Conservation (phyloP, 2,888 invertebrate genomes). For the Orchestes rusci region DNA sequence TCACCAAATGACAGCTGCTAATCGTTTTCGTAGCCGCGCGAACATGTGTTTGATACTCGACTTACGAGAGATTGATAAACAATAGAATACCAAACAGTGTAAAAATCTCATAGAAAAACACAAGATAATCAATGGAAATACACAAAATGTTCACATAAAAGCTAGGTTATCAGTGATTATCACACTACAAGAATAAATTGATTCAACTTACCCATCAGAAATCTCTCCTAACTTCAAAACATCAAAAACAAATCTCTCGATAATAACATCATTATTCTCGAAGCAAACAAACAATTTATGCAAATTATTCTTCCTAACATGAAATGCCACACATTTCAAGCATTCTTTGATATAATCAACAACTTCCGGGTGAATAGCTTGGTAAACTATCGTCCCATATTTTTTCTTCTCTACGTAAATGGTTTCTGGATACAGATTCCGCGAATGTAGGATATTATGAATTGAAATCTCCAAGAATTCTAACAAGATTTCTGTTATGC, state of each 20-base stretch:
- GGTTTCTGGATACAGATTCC: conserved; percentile 56
- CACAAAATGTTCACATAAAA: too few relatives aligned
- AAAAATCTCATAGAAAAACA: too few relatives aligned
- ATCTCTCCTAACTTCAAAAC: conserved; percentile 31
- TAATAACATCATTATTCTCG: conserved; percentile 40
- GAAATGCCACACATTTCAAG: conserved; percentile 47
- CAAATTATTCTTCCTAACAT: conserved; percentile 47
- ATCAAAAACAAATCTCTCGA: conserved; percentile 48
- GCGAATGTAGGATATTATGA: conserved; percentile 54
- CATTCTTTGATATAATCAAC: conserved; percentile 55
- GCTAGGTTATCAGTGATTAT: too few relatives aligned
- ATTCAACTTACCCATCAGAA: conserved; percentile 25
- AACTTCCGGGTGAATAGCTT: conserved; percentile 58
- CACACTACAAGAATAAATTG: too few relatives aligned
- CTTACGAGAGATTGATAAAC: too few relatives aligned
- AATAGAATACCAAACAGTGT: too few relatives aligned
- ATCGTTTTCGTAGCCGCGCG: too few relatives aligned
- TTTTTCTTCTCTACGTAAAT: conserved; percentile 57
- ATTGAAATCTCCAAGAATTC: conserved; percentile 62
- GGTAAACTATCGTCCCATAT: conserved; percentile 54
- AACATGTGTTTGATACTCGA: too few relatives aligned
- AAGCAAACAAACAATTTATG: conserved; percentile 47
- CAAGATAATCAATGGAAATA: too few relatives aligned
- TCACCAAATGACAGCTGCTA: too few relatives aligned
- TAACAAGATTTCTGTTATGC: conserved; percentile 50